A percentile compares a stretch with the other conserved stretches of the same genome.
These are phyloP conservation scores for Cataglyphis altisquamis DNA, from an alignment of 2,888 invertebrate genomes.

Conservation along the genomic window DNA sequence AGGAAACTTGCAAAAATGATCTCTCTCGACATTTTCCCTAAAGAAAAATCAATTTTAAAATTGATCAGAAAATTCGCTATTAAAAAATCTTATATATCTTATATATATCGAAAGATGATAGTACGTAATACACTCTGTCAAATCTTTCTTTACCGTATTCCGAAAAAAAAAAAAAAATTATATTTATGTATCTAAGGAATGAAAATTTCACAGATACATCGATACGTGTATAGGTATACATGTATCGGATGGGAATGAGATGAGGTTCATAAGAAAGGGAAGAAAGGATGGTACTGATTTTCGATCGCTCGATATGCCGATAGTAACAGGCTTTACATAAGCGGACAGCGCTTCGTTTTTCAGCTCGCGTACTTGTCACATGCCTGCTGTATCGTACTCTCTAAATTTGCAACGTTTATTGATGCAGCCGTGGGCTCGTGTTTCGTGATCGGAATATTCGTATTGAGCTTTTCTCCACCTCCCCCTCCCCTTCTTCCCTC, in stretches of 20 bases:
- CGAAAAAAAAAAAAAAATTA: too few relatives aligned
- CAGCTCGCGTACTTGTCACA: conserved; percentile 49
- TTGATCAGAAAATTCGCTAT: not conserved
- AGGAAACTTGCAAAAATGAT: not conserved
- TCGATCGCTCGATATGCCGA: conserved; percentile 57
- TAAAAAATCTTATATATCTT: not conserved
- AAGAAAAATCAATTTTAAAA: not conserved
- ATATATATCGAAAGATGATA: not conserved
- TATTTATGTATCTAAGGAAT: not conserved
- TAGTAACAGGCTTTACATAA: conserved; percentile 58
- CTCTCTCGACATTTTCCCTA: not conserved
- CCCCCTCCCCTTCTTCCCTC: not conserved
- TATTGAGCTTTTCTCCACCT: not conserved
- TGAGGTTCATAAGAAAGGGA: conserved; percentile 15
- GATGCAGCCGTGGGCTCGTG: conserved; percentile 45
- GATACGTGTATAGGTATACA: not conserved
- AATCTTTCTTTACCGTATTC: conserved; percentile 1
- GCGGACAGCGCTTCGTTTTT: conserved; percentile 38
- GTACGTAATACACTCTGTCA: not conserved
- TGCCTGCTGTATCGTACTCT: conserved; percentile 53
- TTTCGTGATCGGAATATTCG: conserved; percentile 68
- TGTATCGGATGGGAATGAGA: conserved; percentile 25
- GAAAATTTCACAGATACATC: conserved; percentile 36
- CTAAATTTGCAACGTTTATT: conserved; percentile 64
- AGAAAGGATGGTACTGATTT: conserved; percentile 45